Evolutionary conservation across 2,113 vertebrate genomes (phyloP).

Genomic region (Bothrops jararaca): DNA sequence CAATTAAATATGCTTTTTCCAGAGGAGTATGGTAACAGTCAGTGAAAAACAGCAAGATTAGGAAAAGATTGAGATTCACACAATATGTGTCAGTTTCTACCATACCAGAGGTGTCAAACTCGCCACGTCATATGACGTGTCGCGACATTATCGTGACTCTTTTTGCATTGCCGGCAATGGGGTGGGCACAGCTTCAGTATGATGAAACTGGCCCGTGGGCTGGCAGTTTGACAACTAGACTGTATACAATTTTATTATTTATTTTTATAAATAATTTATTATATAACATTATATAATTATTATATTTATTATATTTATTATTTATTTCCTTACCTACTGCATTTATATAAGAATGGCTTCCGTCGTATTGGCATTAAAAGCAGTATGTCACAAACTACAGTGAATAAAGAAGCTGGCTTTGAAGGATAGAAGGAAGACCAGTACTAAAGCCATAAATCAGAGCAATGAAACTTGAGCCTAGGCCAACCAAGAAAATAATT

Average conservation of each 20-base stretch:
- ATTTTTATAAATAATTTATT: neutral
- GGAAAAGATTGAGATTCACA: neutral
- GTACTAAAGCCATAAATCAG: neutral
- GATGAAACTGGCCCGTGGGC: too few relatives aligned
- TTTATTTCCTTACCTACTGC: neutral
- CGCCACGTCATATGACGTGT: too few relatives aligned
- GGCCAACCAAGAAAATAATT: neutral
- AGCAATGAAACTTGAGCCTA: too few relatives aligned
- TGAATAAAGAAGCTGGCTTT: neutral
- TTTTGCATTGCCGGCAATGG: too few relatives aligned
- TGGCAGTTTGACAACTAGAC: neutral
- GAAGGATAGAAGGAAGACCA: neutral
- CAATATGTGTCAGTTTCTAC: neutral
- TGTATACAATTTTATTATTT: neutral
- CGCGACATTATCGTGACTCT: too few relatives aligned
- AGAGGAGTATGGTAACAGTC: neutral
- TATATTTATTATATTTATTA: neutral
- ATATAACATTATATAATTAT: neutral
- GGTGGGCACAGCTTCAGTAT: too few relatives aligned
- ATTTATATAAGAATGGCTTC: neutral
- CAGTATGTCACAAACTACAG: neutral
- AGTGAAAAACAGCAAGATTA: neutral
- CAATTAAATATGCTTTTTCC: neutral
- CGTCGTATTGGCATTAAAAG: neutral
- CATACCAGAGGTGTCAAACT: too few relatives aligned